These are phyloP conservation scores for Drosophila robusta DNA, from an alignment of 2,888 invertebrate genomes.

Conservation along the genomic window DNA sequence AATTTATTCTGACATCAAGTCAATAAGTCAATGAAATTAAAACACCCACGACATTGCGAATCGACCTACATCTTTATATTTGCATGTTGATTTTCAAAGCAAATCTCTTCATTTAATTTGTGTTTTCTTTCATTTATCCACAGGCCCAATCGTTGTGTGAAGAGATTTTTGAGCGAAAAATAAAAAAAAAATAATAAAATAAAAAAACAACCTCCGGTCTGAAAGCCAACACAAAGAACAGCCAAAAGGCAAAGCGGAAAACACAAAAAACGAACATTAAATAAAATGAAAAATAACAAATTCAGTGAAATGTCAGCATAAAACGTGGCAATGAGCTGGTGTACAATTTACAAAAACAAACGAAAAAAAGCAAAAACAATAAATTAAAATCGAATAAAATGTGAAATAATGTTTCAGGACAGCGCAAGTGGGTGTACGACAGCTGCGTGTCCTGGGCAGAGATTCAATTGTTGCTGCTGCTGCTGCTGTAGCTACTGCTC, in stretches of 20 bases:
- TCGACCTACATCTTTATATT: slow-evolving; percentile 57
- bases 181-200: too few species aligned
- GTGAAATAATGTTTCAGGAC: slow-evolving; percentile 31
- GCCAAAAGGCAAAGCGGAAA: slow-evolving; percentile 28
- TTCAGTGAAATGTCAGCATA: slow-evolving; percentile 58
- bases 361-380: slow-evolving; percentile 24
- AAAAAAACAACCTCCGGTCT: slow-evolving; percentile 14
- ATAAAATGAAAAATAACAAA: slow-evolving; percentile 41
- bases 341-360: slow-evolving; percentile 10
- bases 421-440: slow-evolving; percentile 3
- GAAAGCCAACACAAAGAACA: slow-evolving; percentile 32
- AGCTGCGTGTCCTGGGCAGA: slow-evolving; percentile 10
- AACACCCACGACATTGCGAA: slow-evolving; percentile 33
- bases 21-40: slow-evolving; percentile 21
- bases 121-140: slow-evolving; percentile 50
- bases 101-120: slow-evolving; percentile 59
- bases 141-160: slow-evolving; percentile 46
- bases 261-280: slow-evolving; percentile 36
- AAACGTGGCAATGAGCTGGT: slow-evolving; percentile 32
- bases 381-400: slow-evolving; percentile 61
- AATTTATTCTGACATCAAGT: slow-evolving; percentile 16
- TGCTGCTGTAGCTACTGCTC: slow-evolving; percentile 8
- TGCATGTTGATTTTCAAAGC: slow-evolving; percentile 49
- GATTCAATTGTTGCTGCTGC: slow-evolving; percentile 28
- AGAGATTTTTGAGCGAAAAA: slow-evolving; percentile 15